Base-by-base conservation (phyloP, 2,888 invertebrate species). In the Fragum fragum region DNA sequence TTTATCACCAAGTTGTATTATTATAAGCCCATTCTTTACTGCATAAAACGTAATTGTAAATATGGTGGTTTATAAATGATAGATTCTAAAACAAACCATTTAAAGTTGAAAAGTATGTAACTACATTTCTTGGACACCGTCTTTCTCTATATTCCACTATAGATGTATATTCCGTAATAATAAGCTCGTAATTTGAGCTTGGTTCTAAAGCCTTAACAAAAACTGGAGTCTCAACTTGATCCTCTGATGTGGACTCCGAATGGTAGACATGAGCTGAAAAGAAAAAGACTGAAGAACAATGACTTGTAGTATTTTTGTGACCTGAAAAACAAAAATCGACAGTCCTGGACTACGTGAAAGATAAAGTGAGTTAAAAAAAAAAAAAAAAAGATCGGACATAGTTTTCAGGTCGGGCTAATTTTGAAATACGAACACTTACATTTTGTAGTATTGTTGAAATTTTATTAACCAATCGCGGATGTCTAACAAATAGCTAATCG, bases 191-290 rank as follows among this genome's bases (percentile, higher is more conserved):
- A 21, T 39, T n/a, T 11, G 42, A 36, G 21, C 42, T 11, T n/a
- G 39, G 42, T n/a, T 23, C 66, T 39, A 66, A 26, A 14, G 39
- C 66, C 7, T 66, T 23, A 21, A 39, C 39, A 66, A 66, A 66
- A 9, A 66, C 42, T 11, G 42, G 36, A 1, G 42, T 32, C 23
- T 42, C 39, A 2, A 26, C 0, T 16, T 42, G 3, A 26, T 2
- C 16, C 42, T 39, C 42, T 1, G 23, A 16, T 7, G 42, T n/a
- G 9, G 36, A 42, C 11, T 66, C 66, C 11, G 21, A 6, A 9
- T 66, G 66, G 36, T 32, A 61, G 11, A 61, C 16, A 61, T 28
- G 61, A 32, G 14, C 61, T 61, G 5, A 11, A 61, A 61, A 29
- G 23, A 57, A 23, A 57, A 6, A 36, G 32, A 9, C 3, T 6